Evolutionary conservation across 2,888 invertebrate species (phyloP).

Genomic region (Netelia fuscicornis): DNA sequence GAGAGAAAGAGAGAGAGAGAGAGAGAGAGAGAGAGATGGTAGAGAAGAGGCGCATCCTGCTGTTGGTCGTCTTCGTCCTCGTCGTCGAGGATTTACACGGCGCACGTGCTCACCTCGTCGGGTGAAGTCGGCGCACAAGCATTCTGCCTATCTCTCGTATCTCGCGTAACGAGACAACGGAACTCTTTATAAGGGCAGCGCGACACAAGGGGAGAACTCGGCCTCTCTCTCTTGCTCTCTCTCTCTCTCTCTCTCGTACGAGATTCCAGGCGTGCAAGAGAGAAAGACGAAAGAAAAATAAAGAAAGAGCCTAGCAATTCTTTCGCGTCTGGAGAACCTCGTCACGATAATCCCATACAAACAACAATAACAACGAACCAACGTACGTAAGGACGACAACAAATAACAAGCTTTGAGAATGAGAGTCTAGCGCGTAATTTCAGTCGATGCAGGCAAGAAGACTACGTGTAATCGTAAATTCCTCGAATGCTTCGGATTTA

Average conservation of each 20-base stretch:
- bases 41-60: slow-evolving; percentile 53
- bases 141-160: slow-evolving; percentile 72
- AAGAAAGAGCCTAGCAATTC: slow-evolving; percentile 17
- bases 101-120: slow-evolving; percentile 76
- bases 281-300: neutral
- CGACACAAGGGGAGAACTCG: slow-evolving; percentile 16
- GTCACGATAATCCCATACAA: slow-evolving; percentile 31
- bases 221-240: neutral
- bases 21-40: neutral
- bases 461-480: slow-evolving; percentile 16
- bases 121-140: slow-evolving; percentile 64
- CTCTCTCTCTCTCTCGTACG: neutral
- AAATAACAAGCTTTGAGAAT: slow-evolving; percentile 13
- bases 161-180: slow-evolving; percentile 81
- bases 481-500: slow-evolving; percentile 41
- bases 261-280: neutral
- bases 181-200: slow-evolving; percentile 79
- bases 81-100: slow-evolving; percentile 78
- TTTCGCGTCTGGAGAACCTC: neutral
- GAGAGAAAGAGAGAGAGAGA: slow-evolving; percentile 1
- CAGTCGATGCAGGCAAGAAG: neutral
- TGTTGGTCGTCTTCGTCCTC: slow-evolving; percentile 49
- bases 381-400: neutral
- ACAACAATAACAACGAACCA: slow-evolving; percentile 20
- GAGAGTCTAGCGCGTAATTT: neutral